Conservation (phyloP, 2,888 invertebrate genomes). For the Ophion ellenae region DNA sequence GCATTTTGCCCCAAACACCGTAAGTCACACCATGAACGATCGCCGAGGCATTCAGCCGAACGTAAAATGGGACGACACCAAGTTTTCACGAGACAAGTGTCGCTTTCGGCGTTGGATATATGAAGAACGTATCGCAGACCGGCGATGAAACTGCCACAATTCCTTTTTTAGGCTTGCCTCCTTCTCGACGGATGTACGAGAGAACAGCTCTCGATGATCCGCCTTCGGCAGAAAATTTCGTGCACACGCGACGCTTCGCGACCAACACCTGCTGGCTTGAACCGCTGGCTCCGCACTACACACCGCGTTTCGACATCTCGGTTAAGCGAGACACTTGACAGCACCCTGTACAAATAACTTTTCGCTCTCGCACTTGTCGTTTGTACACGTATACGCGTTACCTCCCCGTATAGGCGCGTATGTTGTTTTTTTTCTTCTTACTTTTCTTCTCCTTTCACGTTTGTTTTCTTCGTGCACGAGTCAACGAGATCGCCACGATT, state of each 20-base stretch:
- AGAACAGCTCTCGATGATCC: conserved; percentile 19
- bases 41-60: conserved; percentile 32
- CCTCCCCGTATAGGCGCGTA: conserved; percentile 12
- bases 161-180: not conserved
- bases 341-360: conserved; percentile 46
- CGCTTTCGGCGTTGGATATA: too few relatives aligned
- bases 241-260: conserved; percentile 52
- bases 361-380: conserved; percentile 47
- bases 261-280: conserved; percentile 44
- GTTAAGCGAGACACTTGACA: conserved; percentile 35
- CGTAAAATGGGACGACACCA: not conserved
- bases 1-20: conserved; percentile 61
- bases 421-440: conserved; percentile 19
- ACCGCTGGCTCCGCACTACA: conserved; percentile 6
- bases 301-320: conserved; percentile 28
- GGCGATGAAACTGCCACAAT: not conserved
- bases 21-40: conserved; percentile 39
- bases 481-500: not conserved
- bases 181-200: too few relatives aligned
- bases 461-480: conserved; percentile 1
- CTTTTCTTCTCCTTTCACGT: too few relatives aligned
- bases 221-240: conserved; percentile 42
- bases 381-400: conserved; percentile 10
- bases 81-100: not conserved
- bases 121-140: not conserved